Percentiles rank a stretch among this genome's conserved stretches.
Evolutionary conservation across 2,113 vertebrate species (phyloP).

Genomic region (Cinclus mexicanus): DNA sequence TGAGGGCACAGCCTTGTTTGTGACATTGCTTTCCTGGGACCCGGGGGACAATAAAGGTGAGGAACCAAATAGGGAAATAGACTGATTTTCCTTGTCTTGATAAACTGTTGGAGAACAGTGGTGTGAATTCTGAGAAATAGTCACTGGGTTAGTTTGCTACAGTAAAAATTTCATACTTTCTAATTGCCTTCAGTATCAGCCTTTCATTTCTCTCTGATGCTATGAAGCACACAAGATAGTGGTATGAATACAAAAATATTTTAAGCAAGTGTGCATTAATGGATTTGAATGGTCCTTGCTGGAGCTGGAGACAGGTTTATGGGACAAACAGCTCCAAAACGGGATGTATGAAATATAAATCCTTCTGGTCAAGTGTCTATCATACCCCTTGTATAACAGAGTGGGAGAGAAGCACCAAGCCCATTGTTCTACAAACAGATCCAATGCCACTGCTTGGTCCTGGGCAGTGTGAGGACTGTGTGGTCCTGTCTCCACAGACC

Average conservation of each 20-base stretch:
- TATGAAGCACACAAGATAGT: neutral
- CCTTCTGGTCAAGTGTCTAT: neutral
- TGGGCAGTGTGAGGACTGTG: rapidly evolving
- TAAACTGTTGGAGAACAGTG: neutral
- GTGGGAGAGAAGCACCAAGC: rapidly evolving
- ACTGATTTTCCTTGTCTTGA: neutral
- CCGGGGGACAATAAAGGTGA: neutral
- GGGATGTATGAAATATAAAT: neutral
- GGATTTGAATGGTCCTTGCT: neutral
- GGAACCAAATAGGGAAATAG: neutral
- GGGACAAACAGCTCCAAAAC: neutral
- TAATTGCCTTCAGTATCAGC: neutral
- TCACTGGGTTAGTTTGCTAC: neutral
- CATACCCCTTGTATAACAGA: neutral
- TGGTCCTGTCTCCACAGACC: constrained; percentile 70
- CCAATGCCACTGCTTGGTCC: neutral
- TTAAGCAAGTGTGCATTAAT: neutral
- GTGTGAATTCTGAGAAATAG: neutral
- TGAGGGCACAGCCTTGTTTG: neutral
- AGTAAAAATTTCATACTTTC: neutral
- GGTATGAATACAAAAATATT: neutral
- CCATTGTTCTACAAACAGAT: neutral
- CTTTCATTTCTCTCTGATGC: neutral
- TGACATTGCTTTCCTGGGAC: neutral
- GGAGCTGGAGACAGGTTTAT: neutral